Conservation (phyloP, 2,113 vertebrate genomes). For the Chaetura pelagica region DNA sequence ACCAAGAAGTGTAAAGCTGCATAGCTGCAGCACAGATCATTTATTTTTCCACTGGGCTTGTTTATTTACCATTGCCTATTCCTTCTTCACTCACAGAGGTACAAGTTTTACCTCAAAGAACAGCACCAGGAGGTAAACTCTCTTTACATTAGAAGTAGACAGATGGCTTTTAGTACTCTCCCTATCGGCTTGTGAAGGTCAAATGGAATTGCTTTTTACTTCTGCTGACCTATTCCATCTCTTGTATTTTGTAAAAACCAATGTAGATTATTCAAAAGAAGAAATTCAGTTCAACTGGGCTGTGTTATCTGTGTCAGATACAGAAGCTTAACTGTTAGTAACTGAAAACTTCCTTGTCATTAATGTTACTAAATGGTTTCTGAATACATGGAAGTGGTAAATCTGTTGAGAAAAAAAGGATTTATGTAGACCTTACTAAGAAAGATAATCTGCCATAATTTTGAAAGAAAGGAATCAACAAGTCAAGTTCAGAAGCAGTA, state of each 20-base stretch:
- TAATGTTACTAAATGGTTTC: background rate
- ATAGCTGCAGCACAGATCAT: background rate
- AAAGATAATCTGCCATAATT: background rate
- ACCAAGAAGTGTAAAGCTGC: background rate
- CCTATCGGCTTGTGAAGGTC: background rate
- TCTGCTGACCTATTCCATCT: background rate
- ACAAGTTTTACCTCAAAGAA: background rate
- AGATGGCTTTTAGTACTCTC: background rate
- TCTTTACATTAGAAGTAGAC: background rate
- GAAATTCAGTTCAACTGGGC: background rate
- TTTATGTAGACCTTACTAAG: background rate
- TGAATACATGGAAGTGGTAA: background rate
- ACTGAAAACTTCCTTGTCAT: background rate
- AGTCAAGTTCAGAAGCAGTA: background rate
- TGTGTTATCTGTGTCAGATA: background rate
- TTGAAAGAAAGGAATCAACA: background rate
- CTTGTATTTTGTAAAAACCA: background rate
- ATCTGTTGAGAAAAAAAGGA: background rate
- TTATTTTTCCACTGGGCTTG: background rate
- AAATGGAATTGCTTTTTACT: background rate
- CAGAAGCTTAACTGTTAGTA: background rate
- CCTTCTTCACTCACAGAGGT: background rate
- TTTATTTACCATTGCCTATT: slow-evolving; percentile 1
- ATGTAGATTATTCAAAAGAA: background rate
- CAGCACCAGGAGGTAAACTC: background rate